Conservation (phyloP, 2,113 vertebrate species). For the Pelecanus crispus region DNA sequence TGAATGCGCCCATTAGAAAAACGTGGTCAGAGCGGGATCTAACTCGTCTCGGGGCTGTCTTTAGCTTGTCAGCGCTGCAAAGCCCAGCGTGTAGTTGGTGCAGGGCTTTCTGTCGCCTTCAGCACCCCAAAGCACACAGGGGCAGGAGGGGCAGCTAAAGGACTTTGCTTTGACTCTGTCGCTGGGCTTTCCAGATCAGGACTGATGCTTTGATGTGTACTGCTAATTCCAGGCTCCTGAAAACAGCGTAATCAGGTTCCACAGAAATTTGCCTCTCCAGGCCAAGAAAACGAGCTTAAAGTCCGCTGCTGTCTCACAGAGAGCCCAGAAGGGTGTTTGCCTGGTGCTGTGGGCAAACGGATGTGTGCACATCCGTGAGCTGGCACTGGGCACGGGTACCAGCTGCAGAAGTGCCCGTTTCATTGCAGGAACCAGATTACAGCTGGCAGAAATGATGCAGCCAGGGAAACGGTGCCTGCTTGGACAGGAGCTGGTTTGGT, state of each 20-base stretch:
- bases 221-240: background rate
- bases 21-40: background rate
- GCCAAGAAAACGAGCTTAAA: background rate
- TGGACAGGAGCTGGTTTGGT: too few species aligned
- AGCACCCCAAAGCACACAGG: background rate
- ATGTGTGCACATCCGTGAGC: accelerated
- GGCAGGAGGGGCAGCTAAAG: background rate
- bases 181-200: background rate
- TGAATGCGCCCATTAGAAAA: background rate
- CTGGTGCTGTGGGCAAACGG: background rate
- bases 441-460: background rate
- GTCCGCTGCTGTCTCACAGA: background rate
- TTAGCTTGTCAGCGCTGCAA: background rate
- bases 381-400: accelerated
- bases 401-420: background rate
- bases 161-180: background rate
- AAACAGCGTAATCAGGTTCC: background rate
- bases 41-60: background rate
- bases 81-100: background rate
- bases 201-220: background rate
- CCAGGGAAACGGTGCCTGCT: background rate
- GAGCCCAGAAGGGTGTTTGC: background rate
- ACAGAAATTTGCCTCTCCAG: background rate
- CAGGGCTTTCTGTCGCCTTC: background rate
- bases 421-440: background rate